Evolutionary conservation across 2,888 invertebrate genomes (phyloP).

Genomic region (Sesia apiformis): DNA sequence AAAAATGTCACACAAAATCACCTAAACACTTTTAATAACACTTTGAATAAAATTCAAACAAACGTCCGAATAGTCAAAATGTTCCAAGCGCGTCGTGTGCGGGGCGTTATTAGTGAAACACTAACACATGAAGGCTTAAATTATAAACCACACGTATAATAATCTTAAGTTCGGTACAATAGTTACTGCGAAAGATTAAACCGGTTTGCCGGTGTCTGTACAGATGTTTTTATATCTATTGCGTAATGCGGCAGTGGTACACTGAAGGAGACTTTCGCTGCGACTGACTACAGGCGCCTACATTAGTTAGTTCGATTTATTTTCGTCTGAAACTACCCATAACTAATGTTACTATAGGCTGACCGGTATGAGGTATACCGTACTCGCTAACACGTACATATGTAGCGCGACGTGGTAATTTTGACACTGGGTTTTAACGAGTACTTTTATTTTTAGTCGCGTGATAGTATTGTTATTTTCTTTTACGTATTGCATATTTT

Average conservation of each 20-base stretch:
- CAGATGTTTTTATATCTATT: constrained; percentile 35
- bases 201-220: constrained; percentile 28
- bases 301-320: constrained; percentile 42
- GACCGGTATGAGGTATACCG: constrained; percentile 20
- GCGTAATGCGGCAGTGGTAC: constrained; percentile 35
- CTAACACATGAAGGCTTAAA: constrained; percentile 11
- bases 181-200: constrained; percentile 47
- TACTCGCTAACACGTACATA: constrained; percentile 20
- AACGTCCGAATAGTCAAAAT: too few relatives aligned
- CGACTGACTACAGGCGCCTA: constrained; percentile 38
- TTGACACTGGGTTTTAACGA: constrained; percentile 16
- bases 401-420: constrained; percentile 19
- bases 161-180: constrained; percentile 28
- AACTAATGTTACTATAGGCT: constrained; percentile 14
- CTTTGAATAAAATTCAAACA: too few relatives aligned
- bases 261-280: constrained; percentile 34
- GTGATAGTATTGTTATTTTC: too few relatives aligned
- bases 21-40: too few relatives aligned
- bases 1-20: too few relatives aligned
- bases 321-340: constrained; percentile 25
- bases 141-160: constrained; percentile 8
- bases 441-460: too few relatives aligned
- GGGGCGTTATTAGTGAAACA: constrained; percentile 12
- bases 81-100: constrained; percentile 9
- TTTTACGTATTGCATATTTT: too few relatives aligned